Evolutionary conservation across 2,888 invertebrate genomes (phyloP).

Genomic region (Drosophila sordidula): DNA sequence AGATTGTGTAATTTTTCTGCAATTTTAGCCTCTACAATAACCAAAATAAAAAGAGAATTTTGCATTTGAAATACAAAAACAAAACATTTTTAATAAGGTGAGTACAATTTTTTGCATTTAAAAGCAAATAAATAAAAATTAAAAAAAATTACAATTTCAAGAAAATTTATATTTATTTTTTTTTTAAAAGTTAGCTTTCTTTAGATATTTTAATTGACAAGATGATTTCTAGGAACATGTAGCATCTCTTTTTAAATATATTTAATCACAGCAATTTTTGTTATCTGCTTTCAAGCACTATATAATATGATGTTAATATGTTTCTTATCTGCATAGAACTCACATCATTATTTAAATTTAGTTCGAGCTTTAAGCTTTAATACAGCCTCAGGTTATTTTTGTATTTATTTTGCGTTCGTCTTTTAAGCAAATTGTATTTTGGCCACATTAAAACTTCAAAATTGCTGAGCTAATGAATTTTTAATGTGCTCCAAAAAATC

Average conservation of each 20-base stretch:
- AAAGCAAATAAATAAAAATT: not conserved
- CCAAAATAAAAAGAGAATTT: conserved; percentile 17
- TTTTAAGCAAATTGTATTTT: conserved; percentile 29
- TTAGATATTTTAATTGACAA: too few relatives aligned
- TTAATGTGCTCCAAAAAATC: conserved; percentile 55
- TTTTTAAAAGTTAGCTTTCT: too few relatives aligned
- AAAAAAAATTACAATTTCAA: not conserved
- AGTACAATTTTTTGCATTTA: conserved; percentile 9
- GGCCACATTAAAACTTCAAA: conserved; percentile 30
- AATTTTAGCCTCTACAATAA: conserved; percentile 24
- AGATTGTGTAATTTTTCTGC: conserved; percentile 30
- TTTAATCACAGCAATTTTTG: too few relatives aligned
- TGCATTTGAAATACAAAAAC: conserved; percentile 20
- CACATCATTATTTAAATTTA: not conserved
- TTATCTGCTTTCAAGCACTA: too few relatives aligned
- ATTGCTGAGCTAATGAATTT: conserved; percentile 53
- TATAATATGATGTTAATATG: too few relatives aligned
- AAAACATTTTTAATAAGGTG: conserved; percentile 12
- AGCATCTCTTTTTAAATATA: not conserved
- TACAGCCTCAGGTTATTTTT: not conserved
- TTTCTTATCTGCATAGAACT: not conserved
- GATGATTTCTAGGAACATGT: not conserved
- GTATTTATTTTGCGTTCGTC: not conserved
- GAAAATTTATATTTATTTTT: too few relatives aligned
- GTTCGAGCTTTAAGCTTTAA: not conserved